Evolutionary conservation across 2,888 invertebrate genomes (phyloP), one percentile per base, ranked within the genome.

Genomic region (Anoplius nigerrimus): DNA sequence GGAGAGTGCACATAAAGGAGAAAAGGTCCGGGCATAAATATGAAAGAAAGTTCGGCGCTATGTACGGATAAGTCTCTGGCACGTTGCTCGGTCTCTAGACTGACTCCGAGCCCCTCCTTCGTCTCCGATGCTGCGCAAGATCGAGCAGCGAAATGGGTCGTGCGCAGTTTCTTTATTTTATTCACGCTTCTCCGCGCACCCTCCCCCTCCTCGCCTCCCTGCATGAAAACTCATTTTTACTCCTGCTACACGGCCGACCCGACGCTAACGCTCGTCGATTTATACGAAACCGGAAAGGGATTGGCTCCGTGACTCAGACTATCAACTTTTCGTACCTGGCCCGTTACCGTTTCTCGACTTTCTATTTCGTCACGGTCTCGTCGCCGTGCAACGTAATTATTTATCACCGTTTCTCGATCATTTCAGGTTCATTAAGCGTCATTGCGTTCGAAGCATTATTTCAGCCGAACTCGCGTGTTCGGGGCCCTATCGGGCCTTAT

Each of bases 11-110:
- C 60, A 53, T 55, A 63, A 60, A 66, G 52, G 70, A 59, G 63
- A 57, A 67, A 71, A 62, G 67, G 62, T 71, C 18, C 56, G 58
- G 45, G 48, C 70, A 57, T 63, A 71, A 71, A 71, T 67, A 60
- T 57, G 54, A 53, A 71, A 48, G 67, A 71, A 71, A 71, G 67
- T 60, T 22, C 22, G 22, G 1, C n/a, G 18, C n/a, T 11, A 15
- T 21, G 21, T 20, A 42, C 63, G 24, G 55, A 71, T 60, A 54
- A 42, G 63, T 60, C 11, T 11, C 11, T n/a, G n/a, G n/a, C n/a
- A n/a, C n/a, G n/a, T n/a, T n/a, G n/a, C n/a, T n/a, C n/a, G n/a
- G n/a, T n/a, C n/a, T n/a, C n/a, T n/a, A n/a, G n/a, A n/a, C n/a
- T n/a, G n/a, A n/a, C n/a, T n/a, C n/a, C n/a, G n/a, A n/a, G n/a